A percentile compares a stretch with the other conserved stretches of the same genome.
Conservation (phyloP, 2,797 vertebrate genomes). For the Leontocebus nigricollis region DNA sequence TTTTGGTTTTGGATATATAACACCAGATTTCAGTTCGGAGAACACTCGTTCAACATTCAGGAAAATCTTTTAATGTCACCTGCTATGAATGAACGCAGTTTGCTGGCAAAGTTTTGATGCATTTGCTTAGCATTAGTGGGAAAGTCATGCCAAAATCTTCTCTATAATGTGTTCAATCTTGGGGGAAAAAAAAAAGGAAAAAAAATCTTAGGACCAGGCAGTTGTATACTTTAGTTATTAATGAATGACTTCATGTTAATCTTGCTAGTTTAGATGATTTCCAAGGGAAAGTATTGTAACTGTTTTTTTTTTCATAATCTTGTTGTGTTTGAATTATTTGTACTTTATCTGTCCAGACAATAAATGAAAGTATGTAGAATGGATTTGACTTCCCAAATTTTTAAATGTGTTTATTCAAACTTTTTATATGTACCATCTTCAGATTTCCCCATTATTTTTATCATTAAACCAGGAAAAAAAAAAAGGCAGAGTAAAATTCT, state of each 20-base stretch:
- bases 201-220: conserved; percentile 94
- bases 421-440: conserved; percentile 80
- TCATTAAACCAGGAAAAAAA: conserved; percentile 6
- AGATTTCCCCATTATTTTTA: conserved; percentile 65
- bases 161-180: conserved; percentile 98
- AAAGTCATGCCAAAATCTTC: conserved; percentile 98
- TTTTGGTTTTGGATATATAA: conserved; percentile 66
- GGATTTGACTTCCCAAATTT: conserved; percentile 90
- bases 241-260: conserved; percentile 99
- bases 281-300: conserved; percentile 99
- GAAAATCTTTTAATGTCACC: conserved; percentile 87
- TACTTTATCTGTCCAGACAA: conserved; percentile 99
- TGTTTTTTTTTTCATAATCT: conserved; percentile 98
- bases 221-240: conserved; percentile 99
- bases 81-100: conserved; percentile 89
- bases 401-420: conserved; percentile 85
- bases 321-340: conserved; percentile 99
- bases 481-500: conserved; percentile 50
- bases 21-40: conserved; percentile 87
- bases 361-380: conserved; percentile 99
- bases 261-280: conserved; percentile 99
- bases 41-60: conserved; percentile 94
- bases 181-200: conserved; percentile 96
- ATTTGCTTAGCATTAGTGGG: conserved; percentile 93
- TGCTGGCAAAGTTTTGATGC: conserved; percentile 87